Conservation (phyloP, 2,888 invertebrate genomes). For the Pteria penguin region DNA sequence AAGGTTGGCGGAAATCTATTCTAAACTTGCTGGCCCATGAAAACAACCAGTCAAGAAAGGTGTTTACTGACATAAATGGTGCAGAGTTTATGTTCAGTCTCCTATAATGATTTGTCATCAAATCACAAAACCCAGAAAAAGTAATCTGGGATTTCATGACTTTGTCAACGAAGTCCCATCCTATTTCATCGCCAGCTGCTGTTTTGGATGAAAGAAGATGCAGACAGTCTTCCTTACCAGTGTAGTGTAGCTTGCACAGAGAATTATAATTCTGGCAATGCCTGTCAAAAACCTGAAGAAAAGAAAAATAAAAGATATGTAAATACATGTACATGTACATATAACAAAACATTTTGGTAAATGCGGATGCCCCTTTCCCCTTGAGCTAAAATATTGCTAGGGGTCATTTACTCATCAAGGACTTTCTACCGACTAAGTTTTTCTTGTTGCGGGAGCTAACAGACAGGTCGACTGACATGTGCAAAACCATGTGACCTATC, state of each 20-base stretch:
- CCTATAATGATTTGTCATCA: not conserved
- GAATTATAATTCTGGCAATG: not conserved
- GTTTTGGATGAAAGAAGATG: slow-evolving; percentile 12
- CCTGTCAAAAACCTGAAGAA: slow-evolving; percentile 6
- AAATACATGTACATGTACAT: not conserved
- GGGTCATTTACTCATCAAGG: too few relatives aligned
- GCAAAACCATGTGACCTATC: too few relatives aligned
- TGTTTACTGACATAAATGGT: slow-evolving; percentile 12
- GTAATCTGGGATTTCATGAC: slow-evolving; percentile 8
- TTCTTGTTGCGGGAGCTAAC: too few relatives aligned
- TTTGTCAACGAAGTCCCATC: slow-evolving; percentile 16
- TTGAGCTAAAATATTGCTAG: too few relatives aligned
- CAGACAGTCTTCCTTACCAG: not conserved
- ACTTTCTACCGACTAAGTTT: too few relatives aligned
- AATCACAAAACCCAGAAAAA: slow-evolving; percentile 9
- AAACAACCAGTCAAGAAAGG: slow-evolving; percentile 35
- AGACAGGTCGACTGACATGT: too few relatives aligned
- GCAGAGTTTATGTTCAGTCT: not conserved
- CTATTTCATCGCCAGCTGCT: slow-evolving; percentile 26
- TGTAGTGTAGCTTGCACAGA: not conserved
- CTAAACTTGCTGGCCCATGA: slow-evolving; percentile 28
- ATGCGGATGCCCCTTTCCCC: too few relatives aligned
- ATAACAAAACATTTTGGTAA: not conserved
- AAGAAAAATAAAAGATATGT: too few relatives aligned
- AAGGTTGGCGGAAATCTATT: slow-evolving; percentile 1